Conservation (phyloP, 1,140 invertebrate genomes). For the Drosophila saltans region DNA sequence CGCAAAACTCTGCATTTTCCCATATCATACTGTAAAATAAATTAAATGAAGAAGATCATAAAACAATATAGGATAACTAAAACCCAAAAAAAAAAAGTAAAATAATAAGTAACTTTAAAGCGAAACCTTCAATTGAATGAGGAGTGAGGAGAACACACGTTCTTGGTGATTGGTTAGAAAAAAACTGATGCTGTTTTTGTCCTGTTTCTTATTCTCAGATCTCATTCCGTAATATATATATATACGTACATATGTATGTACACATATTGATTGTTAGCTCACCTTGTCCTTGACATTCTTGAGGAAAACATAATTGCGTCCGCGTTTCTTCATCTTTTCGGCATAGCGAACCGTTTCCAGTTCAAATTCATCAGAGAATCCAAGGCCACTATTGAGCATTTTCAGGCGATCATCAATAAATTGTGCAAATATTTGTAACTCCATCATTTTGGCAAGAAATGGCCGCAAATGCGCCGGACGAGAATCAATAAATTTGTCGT, state of each 20-base stretch:
- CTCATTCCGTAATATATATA: neutral
- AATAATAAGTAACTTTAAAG: neutral
- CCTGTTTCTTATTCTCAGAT: neutral
- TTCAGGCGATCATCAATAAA: conserved; percentile 97
- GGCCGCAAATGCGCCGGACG: conserved; percentile 92
- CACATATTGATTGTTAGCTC: conserved; percentile 42
- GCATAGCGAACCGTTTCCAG: conserved; percentile 93
- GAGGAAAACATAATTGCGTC: conserved; percentile 92
- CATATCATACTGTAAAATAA: conserved; percentile 80
- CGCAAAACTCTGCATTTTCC: conserved; percentile 78
- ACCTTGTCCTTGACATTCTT: conserved; percentile 91
- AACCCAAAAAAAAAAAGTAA: conserved; percentile 20
- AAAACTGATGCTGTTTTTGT: neutral
- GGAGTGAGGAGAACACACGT: neutral
- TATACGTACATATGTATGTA: too few relatives aligned
- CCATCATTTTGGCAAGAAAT: conserved; percentile 94
- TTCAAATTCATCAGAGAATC: conserved; percentile 97
- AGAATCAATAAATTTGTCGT: conserved; percentile 93
- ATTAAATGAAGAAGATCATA: conserved; percentile 66
- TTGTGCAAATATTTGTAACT: conserved; percentile 97
- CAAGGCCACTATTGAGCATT: conserved; percentile 93
- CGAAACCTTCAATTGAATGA: neutral
- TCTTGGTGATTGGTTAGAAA: neutral
- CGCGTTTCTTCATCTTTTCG: conserved; percentile 91
- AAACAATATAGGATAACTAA: conserved; percentile 35